These are phyloP conservation scores for Scalopus aquaticus DNA, from an alignment of 2,113 vertebrate species.

Conservation along the genomic window DNA sequence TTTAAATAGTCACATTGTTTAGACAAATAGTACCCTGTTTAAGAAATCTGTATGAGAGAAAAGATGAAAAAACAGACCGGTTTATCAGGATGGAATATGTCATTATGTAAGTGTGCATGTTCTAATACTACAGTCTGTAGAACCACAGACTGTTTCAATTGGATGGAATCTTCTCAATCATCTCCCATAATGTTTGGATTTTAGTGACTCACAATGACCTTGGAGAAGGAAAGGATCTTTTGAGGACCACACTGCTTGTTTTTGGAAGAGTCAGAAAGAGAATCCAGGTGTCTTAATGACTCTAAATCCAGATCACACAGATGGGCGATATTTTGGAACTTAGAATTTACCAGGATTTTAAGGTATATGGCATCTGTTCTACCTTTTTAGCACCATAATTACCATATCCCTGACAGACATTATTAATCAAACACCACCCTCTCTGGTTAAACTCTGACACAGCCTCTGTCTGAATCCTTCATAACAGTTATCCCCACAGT, in stretches of 20 bases:
- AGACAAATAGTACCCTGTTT: neutral
- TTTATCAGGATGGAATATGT: neutral
- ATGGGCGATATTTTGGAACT: neutral
- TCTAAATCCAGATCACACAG: neutral
- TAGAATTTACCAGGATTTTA: neutral
- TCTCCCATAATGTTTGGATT: neutral
- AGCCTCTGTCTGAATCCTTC: conserved; percentile 1
- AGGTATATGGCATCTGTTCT: neutral
- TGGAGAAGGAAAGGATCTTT: conserved; percentile 22
- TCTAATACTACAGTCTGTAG: conserved; percentile 12
- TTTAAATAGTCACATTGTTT: conserved; percentile 31
- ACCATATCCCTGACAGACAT: neutral
- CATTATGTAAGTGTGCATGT: neutral
- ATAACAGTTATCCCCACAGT: neutral
- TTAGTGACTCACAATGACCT: neutral
- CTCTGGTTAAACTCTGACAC: neutral
- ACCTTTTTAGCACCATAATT: neutral
- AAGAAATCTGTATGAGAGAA: neutral
- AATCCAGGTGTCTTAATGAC: neutral
- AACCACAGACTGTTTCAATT: neutral
- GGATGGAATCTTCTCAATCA: neutral
- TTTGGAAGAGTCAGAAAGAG: neutral
- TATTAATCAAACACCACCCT: neutral
- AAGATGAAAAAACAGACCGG: neutral
- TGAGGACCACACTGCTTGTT: neutral